phyloP scores from a whole-genome alignment of 2,797 vertebrate genomes.

The Enteromius viviparus region DNA sequence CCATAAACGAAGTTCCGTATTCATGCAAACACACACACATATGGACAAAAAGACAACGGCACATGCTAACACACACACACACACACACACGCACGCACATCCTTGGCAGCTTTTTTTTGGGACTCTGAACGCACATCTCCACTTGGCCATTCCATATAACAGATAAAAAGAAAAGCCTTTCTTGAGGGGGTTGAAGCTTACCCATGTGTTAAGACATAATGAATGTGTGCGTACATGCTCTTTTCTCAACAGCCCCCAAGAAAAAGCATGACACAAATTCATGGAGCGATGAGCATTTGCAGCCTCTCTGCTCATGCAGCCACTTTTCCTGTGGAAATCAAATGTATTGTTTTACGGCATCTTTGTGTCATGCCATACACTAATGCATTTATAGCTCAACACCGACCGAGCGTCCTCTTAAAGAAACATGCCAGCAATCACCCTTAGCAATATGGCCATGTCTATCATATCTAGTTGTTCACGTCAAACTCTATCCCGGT shows the following conservation, averaged over 20 bases:
- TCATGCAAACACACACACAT: neutral
- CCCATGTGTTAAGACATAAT: constrained; percentile 67
- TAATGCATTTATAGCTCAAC: constrained; percentile 10
- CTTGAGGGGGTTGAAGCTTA: constrained; percentile 57
- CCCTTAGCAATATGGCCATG: neutral
- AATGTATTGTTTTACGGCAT: constrained; percentile 23
- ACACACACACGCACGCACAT: neutral
- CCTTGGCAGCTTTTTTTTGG: constrained; percentile 8
- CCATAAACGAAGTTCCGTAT: constrained; percentile 6
- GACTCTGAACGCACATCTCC: constrained; percentile 14
- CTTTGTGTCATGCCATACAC: constrained; percentile 8
- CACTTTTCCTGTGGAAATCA: constrained; percentile 20
- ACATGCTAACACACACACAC: constrained; percentile 3
- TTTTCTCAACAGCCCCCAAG: constrained; percentile 57
- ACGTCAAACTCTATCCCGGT: constrained; percentile 27
- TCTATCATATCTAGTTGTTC: constrained; percentile 8
- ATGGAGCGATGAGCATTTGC: constrained; percentile 45
- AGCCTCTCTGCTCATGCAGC: neutral
- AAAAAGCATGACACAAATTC: constrained; percentile 58
- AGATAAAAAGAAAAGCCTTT: constrained; percentile 29
- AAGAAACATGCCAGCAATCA: constrained; percentile 13
- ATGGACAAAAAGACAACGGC: neutral
- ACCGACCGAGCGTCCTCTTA: neutral
- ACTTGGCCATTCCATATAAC: constrained; percentile 8
- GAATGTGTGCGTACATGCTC: constrained; percentile 51